Conservation (phyloP, 1,140 invertebrate genomes). For the Heliconius nattereri region DNA sequence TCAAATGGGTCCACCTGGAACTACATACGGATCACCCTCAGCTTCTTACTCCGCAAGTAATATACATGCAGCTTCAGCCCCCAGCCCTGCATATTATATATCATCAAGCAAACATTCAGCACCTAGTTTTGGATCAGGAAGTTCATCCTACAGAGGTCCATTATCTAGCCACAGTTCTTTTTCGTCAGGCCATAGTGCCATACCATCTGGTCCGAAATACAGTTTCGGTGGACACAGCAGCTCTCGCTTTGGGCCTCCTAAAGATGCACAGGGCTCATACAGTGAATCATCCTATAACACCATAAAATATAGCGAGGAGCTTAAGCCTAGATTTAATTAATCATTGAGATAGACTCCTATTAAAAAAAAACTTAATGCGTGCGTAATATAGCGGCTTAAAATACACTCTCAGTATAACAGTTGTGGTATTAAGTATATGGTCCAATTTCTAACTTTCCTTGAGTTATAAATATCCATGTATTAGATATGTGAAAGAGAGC, state of each 20-base stretch:
- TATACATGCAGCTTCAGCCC: slow-evolving; percentile 57
- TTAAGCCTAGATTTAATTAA: slow-evolving; percentile 66
- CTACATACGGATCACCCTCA: slow-evolving; percentile 56
- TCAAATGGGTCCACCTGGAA: slow-evolving; percentile 56
- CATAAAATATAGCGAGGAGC: slow-evolving; percentile 74
- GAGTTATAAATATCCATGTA: slow-evolving; percentile 3
- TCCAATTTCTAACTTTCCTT: slow-evolving; percentile 46
- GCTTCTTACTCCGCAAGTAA: slow-evolving; percentile 51
- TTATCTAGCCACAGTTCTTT: slow-evolving; percentile 54
- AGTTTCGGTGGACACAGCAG: slow-evolving; percentile 62
- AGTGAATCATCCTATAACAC: slow-evolving; percentile 73
- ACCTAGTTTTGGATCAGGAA: slow-evolving; percentile 56
- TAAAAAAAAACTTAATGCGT: neutral
- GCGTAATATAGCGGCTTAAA: neutral
- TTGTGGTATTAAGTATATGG: slow-evolving; percentile 62
- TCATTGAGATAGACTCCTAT: neutral
- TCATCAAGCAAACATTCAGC: slow-evolving; percentile 54
- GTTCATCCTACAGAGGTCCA: slow-evolving; percentile 58
- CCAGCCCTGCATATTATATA: slow-evolving; percentile 65
- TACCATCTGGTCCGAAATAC: slow-evolving; percentile 67
- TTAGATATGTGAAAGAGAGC: slow-evolving; percentile 35
- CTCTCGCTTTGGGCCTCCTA: slow-evolving; percentile 55
- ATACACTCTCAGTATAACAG: slow-evolving; percentile 38
- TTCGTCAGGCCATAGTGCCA: slow-evolving; percentile 51
- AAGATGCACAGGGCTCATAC: slow-evolving; percentile 64